phyloP scores from a whole-genome alignment of 30 jellyfish, hydroid and myxozoan genomes.

The Sanderia malayensis region DNA sequence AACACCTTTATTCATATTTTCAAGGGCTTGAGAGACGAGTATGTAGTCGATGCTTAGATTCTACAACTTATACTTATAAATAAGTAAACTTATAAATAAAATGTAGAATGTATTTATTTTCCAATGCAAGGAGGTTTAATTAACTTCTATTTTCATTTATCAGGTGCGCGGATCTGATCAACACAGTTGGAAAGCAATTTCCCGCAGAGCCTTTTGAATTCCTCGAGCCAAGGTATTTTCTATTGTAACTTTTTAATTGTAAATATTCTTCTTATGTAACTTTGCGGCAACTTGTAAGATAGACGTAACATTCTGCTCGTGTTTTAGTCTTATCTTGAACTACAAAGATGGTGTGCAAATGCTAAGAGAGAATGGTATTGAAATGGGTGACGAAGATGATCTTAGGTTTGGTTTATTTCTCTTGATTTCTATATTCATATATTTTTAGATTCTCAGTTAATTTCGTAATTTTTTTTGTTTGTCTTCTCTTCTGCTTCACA shows the following conservation, averaged over 20 bases:
- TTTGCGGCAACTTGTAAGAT: no score
- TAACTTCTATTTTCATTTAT: not conserved
- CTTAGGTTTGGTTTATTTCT: slow-evolving; percentile 60
- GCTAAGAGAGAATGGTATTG: slow-evolving; percentile 98
- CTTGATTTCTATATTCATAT: not conserved
- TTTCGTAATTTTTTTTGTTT: not conserved
- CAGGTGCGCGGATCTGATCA: slow-evolving; percentile 83
- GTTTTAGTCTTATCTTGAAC: slow-evolving; percentile 73
- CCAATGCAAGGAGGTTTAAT: no score
- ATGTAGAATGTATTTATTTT: no score
- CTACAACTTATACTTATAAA: no score
- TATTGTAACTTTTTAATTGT: no score
- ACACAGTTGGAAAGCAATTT: slow-evolving; percentile 89
- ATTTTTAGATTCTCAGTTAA: not conserved
- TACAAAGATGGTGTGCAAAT: slow-evolving; percentile 94
- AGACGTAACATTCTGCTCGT: no score
- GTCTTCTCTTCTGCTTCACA: not conserved
- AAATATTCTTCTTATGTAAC: no score
- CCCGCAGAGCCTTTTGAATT: slow-evolving; percentile 98
- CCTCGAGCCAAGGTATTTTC: slow-evolving; percentile 92
- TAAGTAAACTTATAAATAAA: no score
- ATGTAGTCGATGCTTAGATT: no score
- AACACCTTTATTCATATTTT: slow-evolving; percentile 86
- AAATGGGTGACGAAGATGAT: slow-evolving; percentile 99
- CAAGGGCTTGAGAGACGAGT: slow-evolving; percentile 97